These are phyloP conservation scores for Propsilocerus akamusi DNA, from an alignment of 1,140 invertebrate species.

Conservation along the genomic window DNA sequence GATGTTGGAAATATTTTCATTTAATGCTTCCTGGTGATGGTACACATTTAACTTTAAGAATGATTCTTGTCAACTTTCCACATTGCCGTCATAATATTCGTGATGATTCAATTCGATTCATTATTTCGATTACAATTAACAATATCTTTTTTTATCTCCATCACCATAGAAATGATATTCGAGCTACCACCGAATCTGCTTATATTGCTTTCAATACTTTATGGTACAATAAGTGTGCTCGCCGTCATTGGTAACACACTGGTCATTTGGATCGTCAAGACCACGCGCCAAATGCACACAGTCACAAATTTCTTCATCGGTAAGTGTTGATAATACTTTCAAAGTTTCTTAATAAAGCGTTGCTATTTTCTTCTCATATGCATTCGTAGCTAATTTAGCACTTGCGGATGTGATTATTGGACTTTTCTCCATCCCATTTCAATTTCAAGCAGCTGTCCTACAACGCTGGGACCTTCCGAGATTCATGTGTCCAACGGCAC, in stretches of 20 bases:
- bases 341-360: neutral
- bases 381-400: conserved; percentile 49
- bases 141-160: neutral
- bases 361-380: neutral
- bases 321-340: neutral
- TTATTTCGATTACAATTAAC: no score
- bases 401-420: conserved; percentile 61
- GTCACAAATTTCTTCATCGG: conserved; percentile 54
- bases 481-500: conserved; percentile 68
- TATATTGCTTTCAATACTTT: conserved; percentile 52
- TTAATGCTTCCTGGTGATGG: no score
- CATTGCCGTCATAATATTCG: no score
- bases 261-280: conserved; percentile 63
- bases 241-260: conserved; percentile 63
- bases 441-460: conserved; percentile 65
- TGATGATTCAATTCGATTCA: no score
- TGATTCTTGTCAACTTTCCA: no score
- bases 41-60: no score
- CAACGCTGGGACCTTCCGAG: conserved; percentile 65
- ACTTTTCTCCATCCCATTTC: conserved; percentile 61
- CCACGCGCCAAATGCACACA: conserved; percentile 52
- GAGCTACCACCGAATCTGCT: conserved; percentile 54
- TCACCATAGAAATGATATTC: conserved; percentile 5
- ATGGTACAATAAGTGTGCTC: conserved; percentile 61
- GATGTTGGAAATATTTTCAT: no score